These are phyloP conservation scores for Pachypanchax playfairii DNA, from an alignment of 2,113 vertebrate species.

Conservation along the genomic window DNA sequence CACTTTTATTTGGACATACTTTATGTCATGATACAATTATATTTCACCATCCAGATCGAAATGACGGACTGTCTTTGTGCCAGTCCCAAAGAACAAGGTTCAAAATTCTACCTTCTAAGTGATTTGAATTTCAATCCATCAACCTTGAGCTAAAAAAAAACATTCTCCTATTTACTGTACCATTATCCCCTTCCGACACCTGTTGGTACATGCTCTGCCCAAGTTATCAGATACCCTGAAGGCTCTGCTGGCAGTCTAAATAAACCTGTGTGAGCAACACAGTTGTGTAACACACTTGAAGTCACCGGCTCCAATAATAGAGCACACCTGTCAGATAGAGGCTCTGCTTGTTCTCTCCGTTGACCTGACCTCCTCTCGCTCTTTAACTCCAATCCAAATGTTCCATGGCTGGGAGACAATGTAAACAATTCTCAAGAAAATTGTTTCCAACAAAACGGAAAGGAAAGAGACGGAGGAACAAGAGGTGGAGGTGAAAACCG, in stretches of 20 bases:
- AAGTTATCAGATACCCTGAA: slow-evolving; percentile 67
- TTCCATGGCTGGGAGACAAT: slow-evolving; percentile 50
- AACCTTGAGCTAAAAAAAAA: slow-evolving; percentile 65
- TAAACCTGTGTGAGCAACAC: slow-evolving; percentile 59
- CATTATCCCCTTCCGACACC: slow-evolving; percentile 57
- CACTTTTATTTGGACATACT: slow-evolving; percentile 88
- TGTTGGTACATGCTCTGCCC: slow-evolving; percentile 72
- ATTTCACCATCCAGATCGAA: slow-evolving; percentile 50
- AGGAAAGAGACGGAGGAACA: slow-evolving; percentile 32
- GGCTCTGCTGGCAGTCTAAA: slow-evolving; percentile 59
- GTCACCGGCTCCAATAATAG: slow-evolving; percentile 71
- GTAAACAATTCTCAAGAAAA: slow-evolving; percentile 57
- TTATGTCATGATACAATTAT: slow-evolving; percentile 65
- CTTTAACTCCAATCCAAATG: slow-evolving; percentile 58
- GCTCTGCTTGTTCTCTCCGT: slow-evolving; percentile 62
- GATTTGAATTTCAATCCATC: slow-evolving; percentile 40
- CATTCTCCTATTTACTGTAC: slow-evolving; percentile 57
- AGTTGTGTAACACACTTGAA: slow-evolving; percentile 76
- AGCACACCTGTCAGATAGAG: slow-evolving; percentile 77
- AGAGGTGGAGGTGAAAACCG: slow-evolving; percentile 44
- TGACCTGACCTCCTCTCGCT: slow-evolving; percentile 63
- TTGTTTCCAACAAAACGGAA: slow-evolving; percentile 33
- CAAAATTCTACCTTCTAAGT: slow-evolving; percentile 24
- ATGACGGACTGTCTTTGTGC: slow-evolving; percentile 41
- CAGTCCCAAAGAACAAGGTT: slow-evolving; percentile 34